These are phyloP conservation scores for Drosophila tani DNA, from an alignment of 1,140 invertebrate genomes.

Conservation along the genomic window DNA sequence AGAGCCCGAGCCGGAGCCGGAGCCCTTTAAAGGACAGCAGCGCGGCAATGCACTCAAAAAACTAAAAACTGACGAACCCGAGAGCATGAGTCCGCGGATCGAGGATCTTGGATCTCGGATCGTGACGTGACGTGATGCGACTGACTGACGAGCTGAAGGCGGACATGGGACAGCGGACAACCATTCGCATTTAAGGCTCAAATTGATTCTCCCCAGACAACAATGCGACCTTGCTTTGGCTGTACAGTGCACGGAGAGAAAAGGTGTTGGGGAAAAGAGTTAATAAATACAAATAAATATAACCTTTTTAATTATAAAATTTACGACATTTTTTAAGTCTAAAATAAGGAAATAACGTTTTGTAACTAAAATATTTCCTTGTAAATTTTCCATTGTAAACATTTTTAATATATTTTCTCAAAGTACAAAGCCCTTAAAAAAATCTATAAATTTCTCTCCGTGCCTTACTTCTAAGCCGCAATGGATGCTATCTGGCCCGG, in stretches of 20 bases:
- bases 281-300: too few species aligned
- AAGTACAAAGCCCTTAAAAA: neutral
- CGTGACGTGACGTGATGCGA: conserved; percentile 70
- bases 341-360: too few species aligned
- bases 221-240: conserved; percentile 74
- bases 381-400: neutral
- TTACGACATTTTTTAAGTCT: too few species aligned
- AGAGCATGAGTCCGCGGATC: conserved; percentile 31
- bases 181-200: conserved; percentile 75
- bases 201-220: conserved; percentile 73
- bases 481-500: conserved; percentile 25
- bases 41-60: conserved; percentile 70
- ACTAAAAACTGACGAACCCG: conserved; percentile 69
- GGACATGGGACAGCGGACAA: conserved; percentile 26
- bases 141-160: conserved; percentile 45
- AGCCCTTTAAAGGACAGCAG: conserved; percentile 69
- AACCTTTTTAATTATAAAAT: too few species aligned
- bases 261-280: neutral
- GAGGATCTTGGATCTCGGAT: conserved; percentile 6
- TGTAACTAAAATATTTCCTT: too few species aligned
- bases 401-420: neutral
- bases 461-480: conserved; percentile 20
- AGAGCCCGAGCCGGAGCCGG: neutral
- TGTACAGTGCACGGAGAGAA: conserved; percentile 34
- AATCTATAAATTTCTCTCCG: neutral